Base-by-base conservation (phyloP, 2,888 invertebrate genomes). In the Mimumesa dahlbomi region DNA sequence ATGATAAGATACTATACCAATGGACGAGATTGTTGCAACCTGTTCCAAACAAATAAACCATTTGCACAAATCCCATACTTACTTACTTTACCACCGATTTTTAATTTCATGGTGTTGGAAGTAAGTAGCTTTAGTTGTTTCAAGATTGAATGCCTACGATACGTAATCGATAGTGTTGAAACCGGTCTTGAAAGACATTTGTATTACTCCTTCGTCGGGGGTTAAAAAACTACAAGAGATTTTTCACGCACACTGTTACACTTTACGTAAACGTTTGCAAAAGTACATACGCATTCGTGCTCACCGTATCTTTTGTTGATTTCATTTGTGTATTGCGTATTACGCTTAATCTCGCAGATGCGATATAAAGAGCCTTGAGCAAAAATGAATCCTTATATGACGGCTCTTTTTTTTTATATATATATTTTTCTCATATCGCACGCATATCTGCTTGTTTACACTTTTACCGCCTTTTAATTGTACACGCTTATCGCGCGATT, bases 401-500 rank as follows among this genome's bases (percentile, higher is more conserved):
- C 9, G 2, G 6, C 9, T 2, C 9, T 29, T 38, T 38, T n/a
- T 13, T 21, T 22, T 11, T 11, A 16, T 11, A 62, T 62, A 45
- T 43, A 25, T 22, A 49, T 36, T 40, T 36, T 56, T 63, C 31
- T 2, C 40, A 61, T 65, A 66, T 2, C 22, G 6, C 29, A 6
- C 40, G 14, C 3, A 22, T 25, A 14, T 13, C 34, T 18, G 21
- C 13, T 22, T 59, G 25, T 38, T 45, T 36, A 22, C 25, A n/a
- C 21, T 40, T 45, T 50, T 56, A 56, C 45, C 48, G 21, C 6
- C 19, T 48, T 52, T 40, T 18, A 48, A 56, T 50, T 67, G 29
- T 38, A 9, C 34, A 18, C 31, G 11, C 18, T 63, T 67, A 67
- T 67, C 54, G 1, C 16, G 1, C 21, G 36, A 63, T 38, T 54